Percentiles rank a stretch among this genome's conserved stretches.
Conservation (phyloP, 2,113 vertebrate genomes). For the Hystrix cristata region DNA sequence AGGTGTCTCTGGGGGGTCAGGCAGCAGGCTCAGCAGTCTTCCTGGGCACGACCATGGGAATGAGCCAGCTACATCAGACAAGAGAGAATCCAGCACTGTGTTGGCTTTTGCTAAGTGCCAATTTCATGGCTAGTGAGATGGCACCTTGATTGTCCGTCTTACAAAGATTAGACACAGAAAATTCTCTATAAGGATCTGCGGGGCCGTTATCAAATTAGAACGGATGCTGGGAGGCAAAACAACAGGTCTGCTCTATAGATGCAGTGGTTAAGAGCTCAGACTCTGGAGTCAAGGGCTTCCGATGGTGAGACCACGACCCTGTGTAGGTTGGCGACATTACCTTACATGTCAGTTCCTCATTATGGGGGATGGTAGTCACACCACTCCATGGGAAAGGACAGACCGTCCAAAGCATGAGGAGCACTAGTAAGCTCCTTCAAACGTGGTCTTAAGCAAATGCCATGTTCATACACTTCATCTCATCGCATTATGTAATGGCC, state of each 20-base stretch:
- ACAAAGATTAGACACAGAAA: background rate
- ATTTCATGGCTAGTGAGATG: background rate
- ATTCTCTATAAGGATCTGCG: background rate
- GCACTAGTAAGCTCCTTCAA: background rate
- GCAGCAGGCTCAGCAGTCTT: background rate
- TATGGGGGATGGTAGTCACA: no score
- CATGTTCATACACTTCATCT: fast-evolving
- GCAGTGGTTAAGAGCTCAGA: background rate
- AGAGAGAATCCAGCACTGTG: background rate
- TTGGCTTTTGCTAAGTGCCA: background rate
- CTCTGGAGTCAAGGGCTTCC: background rate
- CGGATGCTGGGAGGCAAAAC: background rate
- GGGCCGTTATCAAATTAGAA: background rate
- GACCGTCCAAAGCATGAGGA: background rate
- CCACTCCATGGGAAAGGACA: background rate
- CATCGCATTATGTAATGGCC: background rate
- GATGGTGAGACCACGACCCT: no score
- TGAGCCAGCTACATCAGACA: background rate
- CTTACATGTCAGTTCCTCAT: background rate
- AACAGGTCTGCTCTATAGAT: fast-evolving
- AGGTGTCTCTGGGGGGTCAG: background rate
- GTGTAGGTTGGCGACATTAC: background rate
- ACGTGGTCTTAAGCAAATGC: background rate
- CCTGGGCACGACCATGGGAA: background rate
- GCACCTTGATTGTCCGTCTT: background rate